Percentiles rank a stretch among this genome's conserved stretches.
phyloP scores from a whole-genome alignment of 2,888 invertebrate species.

The Molanna angustata region DNA sequence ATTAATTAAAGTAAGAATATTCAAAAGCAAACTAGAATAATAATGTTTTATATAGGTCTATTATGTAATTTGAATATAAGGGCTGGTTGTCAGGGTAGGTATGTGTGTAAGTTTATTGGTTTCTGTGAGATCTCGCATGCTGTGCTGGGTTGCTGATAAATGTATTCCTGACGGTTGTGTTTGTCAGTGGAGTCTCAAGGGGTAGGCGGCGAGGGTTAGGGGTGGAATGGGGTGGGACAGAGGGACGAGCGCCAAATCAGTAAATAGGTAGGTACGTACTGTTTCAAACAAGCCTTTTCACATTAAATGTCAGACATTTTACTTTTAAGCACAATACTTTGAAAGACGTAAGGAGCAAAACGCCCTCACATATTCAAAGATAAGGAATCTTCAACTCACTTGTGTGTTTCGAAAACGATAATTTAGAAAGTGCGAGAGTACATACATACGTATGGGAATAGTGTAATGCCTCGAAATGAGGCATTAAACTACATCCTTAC shows the following conservation, averaged over 20 bases:
- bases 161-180: slow-evolving; percentile 32
- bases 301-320: slow-evolving; percentile 3
- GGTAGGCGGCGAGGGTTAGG: not conserved
- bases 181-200: slow-evolving; percentile 25
- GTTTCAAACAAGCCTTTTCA: slow-evolving; percentile 10
- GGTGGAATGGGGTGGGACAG: slow-evolving; percentile 34
- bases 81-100: no score
- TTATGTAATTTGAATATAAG: no score
- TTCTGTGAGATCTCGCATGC: slow-evolving; percentile 18
- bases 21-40: no score
- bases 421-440: no score
- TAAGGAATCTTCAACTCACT: not conserved
- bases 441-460: no score
- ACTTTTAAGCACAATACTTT: not conserved
- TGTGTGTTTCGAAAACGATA: not conserved
- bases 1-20: no score
- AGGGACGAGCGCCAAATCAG: slow-evolving; percentile 4
- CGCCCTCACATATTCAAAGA: not conserved
- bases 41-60: no score
- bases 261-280: not conserved
- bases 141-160: slow-evolving; percentile 31
- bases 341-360: not conserved
- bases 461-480: no score
- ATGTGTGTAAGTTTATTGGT: no score
- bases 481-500: no score